Evolutionary conservation across 2,888 invertebrate species (phyloP).

Genomic region (Tinea trinotella): DNA sequence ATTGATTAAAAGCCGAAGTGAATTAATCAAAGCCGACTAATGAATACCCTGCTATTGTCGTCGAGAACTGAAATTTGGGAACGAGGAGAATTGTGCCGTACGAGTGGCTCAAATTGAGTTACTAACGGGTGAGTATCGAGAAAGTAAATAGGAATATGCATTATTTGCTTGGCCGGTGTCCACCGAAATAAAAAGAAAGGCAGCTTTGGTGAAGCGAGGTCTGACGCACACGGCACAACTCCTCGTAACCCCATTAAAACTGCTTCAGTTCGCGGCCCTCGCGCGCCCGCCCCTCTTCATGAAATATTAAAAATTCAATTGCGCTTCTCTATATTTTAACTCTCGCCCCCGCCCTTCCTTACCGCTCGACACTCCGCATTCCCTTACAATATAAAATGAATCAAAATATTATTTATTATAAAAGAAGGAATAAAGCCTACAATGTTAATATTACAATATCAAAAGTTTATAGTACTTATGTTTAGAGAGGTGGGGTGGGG

Average conservation of each 20-base stretch:
- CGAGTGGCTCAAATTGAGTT: constrained; percentile 11
- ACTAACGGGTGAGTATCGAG: constrained; percentile 9
- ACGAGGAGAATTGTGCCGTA: background rate
- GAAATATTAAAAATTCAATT: constrained; percentile 74
- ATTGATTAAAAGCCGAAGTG: constrained; percentile 15
- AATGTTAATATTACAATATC: background rate
- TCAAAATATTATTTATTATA: constrained; percentile 31
- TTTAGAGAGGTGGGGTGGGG: too few relatives aligned
- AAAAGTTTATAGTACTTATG: background rate
- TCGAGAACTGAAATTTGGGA: constrained; percentile 2
- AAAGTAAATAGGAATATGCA: constrained; percentile 15
- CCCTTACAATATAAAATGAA: constrained; percentile 68
- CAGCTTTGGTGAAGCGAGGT: background rate
- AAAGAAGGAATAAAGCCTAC: constrained; percentile 1
- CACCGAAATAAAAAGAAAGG: constrained; percentile 18
- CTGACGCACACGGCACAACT: constrained; percentile 28
- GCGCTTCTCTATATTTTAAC: constrained; percentile 73
- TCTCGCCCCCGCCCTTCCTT: constrained; percentile 48
- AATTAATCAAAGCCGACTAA: constrained; percentile 16
- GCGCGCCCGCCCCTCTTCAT: constrained; percentile 44
- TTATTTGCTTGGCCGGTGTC: constrained; percentile 14
- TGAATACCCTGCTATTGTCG: background rate
- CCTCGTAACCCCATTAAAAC: constrained; percentile 62
- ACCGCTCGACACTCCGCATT: constrained; percentile 42
- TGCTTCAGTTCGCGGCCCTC: constrained; percentile 41